These are phyloP conservation scores for Escarpia spicata DNA, from an alignment of 2,888 invertebrate species.

Conservation along the genomic window DNA sequence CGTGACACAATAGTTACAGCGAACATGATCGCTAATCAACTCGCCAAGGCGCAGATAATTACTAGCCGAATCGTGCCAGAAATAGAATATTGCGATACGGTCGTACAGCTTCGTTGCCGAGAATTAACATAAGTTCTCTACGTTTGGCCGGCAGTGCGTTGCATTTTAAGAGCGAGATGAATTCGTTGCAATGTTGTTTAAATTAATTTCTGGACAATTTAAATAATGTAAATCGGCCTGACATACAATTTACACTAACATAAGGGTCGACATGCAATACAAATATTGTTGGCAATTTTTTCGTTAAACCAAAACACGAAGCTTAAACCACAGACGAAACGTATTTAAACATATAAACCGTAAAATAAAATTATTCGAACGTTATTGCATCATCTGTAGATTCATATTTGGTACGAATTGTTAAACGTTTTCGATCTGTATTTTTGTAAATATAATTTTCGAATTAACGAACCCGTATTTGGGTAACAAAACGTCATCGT, in stretches of 20 bases:
- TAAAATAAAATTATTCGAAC: neutral
- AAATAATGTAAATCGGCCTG: neutral
- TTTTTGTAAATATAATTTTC: neutral
- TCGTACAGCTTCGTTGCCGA: neutral
- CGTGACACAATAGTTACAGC: neutral
- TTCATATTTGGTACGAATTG: neutral
- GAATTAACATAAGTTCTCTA: neutral
- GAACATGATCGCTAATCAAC: conserved; percentile 8
- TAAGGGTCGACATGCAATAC: neutral
- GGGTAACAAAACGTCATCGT: neutral
- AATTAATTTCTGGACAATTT: neutral
- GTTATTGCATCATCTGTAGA: neutral
- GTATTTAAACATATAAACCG: neutral
- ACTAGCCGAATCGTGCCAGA: neutral
- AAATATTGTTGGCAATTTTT: neutral
- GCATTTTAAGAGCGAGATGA: neutral
- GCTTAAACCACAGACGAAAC: neutral
- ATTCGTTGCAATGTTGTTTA: neutral
- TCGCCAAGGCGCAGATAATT: neutral
- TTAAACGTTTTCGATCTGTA: neutral
- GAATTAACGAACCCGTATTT: neutral
- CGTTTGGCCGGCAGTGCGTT: neutral
- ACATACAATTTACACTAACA: neutral
- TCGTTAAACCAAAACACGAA: neutral
- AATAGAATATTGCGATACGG: neutral